Conservation (phyloP, 2,113 vertebrate species). For the Paradoxurus hermaphroditus region DNA sequence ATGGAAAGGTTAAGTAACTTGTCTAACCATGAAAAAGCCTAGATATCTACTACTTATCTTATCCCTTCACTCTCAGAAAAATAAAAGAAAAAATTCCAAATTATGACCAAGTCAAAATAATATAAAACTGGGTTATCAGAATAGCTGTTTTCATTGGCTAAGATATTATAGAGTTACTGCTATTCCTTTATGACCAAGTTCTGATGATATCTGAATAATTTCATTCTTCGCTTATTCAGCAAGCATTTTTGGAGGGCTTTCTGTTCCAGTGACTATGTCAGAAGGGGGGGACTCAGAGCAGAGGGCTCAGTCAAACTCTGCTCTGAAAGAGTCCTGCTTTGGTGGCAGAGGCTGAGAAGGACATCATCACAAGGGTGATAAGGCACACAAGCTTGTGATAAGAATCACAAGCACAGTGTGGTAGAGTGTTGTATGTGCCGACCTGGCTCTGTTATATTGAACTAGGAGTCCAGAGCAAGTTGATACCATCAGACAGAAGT, state of each 20-base stretch:
- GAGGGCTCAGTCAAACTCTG: not conserved
- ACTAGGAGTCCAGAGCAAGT: not conserved
- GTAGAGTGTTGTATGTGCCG: rapidly evolving
- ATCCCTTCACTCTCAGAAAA: not conserved
- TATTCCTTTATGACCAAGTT: not conserved
- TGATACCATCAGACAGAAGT: rapidly evolving
- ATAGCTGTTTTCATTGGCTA: not conserved
- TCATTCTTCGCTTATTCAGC: not conserved
- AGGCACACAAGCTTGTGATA: too few species aligned
- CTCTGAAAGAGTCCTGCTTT: not conserved
- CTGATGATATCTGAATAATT: not conserved
- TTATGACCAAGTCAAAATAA: not conserved
- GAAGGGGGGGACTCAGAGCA: not conserved
- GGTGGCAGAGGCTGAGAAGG: not conserved
- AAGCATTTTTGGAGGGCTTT: not conserved
- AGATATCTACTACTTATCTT: not conserved
- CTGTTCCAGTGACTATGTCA: too few species aligned
- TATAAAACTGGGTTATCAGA: not conserved
- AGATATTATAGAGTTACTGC: not conserved
- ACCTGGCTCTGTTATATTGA: too few species aligned
- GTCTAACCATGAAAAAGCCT: not conserved
- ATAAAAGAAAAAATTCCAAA: not conserved
- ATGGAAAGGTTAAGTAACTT: not conserved
- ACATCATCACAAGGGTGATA: not conserved
- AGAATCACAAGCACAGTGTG: not conserved